Evolutionary conservation across 2,888 invertebrate genomes (phyloP).

Genomic region (Lasioglossum lativentre): DNA sequence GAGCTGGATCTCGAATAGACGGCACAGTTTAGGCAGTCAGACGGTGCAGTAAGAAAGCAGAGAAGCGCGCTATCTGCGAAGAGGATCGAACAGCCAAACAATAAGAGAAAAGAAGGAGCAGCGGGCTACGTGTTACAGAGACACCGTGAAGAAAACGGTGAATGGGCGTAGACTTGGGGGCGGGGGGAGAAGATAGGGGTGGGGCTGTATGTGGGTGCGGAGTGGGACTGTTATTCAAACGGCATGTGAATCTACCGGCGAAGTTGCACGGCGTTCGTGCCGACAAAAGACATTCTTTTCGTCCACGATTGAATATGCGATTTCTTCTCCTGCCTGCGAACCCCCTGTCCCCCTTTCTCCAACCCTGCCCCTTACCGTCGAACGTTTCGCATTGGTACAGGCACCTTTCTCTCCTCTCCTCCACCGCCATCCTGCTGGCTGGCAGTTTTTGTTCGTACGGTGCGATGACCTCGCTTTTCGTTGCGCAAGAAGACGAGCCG

Average conservation of each 20-base stretch:
- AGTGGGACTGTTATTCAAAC: constrained; percentile 78
- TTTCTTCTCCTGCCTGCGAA: constrained; percentile 57
- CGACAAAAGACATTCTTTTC: constrained; percentile 81
- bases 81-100: constrained; percentile 14
- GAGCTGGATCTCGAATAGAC: constrained; percentile 15
- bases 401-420: constrained; percentile 16
- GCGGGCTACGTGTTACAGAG: constrained; percentile 39
- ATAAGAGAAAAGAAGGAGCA: constrained; percentile 17
- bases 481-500: constrained; percentile 13
- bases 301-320: constrained; percentile 79
- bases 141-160: constrained; percentile 29
- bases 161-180: background rate
- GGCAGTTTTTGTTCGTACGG: constrained; percentile 16
- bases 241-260: constrained; percentile 78
- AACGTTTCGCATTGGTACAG: constrained; percentile 12
- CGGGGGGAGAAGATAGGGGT: background rate
- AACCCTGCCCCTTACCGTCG: background rate
- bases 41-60: constrained; percentile 1
- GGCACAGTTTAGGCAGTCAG: constrained; percentile 31
- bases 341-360: constrained; percentile 15
- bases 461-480: constrained; percentile 24
- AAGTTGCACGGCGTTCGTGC: constrained; percentile 66
- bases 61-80: constrained; percentile 25
- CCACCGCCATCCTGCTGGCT: background rate
- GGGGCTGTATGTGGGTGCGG: background rate